These are phyloP conservation scores for Vulpes vulpes DNA, from an alignment of 2,113 vertebrate genomes.

Conservation along the genomic window DNA sequence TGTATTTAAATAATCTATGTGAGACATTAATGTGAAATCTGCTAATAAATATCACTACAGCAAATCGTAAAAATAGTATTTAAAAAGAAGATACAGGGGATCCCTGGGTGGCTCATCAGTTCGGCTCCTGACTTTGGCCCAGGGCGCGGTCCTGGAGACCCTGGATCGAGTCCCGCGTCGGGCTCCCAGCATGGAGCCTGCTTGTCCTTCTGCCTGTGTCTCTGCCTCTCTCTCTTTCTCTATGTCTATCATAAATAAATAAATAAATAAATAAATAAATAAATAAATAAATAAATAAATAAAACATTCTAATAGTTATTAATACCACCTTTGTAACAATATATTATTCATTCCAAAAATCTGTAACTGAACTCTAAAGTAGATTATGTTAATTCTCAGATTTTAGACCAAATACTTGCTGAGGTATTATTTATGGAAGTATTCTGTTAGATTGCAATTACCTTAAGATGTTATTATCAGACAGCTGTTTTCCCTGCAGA, in stretches of 20 bases:
- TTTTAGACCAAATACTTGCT: not conserved
- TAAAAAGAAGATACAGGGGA: not conserved
- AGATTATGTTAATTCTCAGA: not conserved
- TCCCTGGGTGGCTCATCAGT: too few relatives aligned
- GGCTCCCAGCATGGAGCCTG: too few relatives aligned
- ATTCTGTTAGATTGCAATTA: not conserved
- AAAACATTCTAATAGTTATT: not conserved
- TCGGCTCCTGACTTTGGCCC: too few relatives aligned
- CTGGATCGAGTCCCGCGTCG: too few relatives aligned
- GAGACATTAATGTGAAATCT: slow-evolving; percentile 29
- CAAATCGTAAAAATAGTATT: slow-evolving; percentile 22
- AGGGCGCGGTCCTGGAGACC: too few relatives aligned
- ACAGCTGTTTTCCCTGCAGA: not conserved
- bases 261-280: too few relatives aligned
- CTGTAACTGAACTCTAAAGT: not conserved
- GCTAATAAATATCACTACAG: not conserved
- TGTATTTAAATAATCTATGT: slow-evolving; percentile 40
- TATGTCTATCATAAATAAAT: too few relatives aligned
- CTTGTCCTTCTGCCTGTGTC: too few relatives aligned
- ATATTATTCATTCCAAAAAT: slow-evolving; percentile 1
- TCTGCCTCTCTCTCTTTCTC: too few relatives aligned
- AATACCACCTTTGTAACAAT: not conserved
- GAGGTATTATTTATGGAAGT: not conserved
- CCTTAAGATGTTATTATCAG: not conserved
- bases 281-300: too few relatives aligned